Percentiles rank a stretch among this genome's conserved stretches.
Evolutionary conservation across 1,140 invertebrate genomes (phyloP).

Genomic region (Chironomus tepperi): DNA sequence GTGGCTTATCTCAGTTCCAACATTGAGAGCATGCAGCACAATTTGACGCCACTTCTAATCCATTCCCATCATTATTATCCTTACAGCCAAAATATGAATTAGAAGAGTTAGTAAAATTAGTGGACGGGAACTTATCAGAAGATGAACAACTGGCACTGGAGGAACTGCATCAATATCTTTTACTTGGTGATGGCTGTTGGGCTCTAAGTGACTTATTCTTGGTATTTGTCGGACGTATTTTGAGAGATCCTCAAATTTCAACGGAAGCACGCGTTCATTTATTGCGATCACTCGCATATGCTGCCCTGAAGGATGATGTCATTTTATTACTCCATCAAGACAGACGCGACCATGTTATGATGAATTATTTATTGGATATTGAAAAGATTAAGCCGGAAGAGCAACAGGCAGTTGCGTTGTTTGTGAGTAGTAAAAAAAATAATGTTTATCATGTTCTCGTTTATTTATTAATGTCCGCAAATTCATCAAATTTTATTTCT

Average conservation of each 20-base stretch:
- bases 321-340: constrained; percentile 85
- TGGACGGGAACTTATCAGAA: constrained; percentile 54
- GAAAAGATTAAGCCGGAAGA: constrained; percentile 67
- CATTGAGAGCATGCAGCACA: too few relatives aligned
- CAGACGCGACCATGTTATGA: constrained; percentile 75
- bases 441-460: constrained; percentile 23
- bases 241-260: constrained; percentile 52
- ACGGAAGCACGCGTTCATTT: constrained; percentile 50
- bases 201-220: constrained; percentile 82
- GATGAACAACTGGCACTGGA: constrained; percentile 63
- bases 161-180: constrained; percentile 77
- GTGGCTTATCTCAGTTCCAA: too few relatives aligned
- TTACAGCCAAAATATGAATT: constrained; percentile 52
- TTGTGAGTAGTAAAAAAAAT: constrained; percentile 51
- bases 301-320: constrained; percentile 80
- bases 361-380: constrained; percentile 79
- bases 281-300: constrained; percentile 60
- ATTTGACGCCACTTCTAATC: too few relatives aligned
- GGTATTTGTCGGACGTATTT: constrained; percentile 62
- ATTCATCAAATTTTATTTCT: constrained; percentile 24
- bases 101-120: constrained; percentile 49
- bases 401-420: constrained; percentile 67
- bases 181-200: constrained; percentile 84
- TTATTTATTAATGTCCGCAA: background rate
- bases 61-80: background rate